Evolutionary conservation across 2,888 invertebrate genomes (phyloP), one percentile per base, ranked within the genome.

Genomic region (Eueremaeus valkanovi): DNA sequence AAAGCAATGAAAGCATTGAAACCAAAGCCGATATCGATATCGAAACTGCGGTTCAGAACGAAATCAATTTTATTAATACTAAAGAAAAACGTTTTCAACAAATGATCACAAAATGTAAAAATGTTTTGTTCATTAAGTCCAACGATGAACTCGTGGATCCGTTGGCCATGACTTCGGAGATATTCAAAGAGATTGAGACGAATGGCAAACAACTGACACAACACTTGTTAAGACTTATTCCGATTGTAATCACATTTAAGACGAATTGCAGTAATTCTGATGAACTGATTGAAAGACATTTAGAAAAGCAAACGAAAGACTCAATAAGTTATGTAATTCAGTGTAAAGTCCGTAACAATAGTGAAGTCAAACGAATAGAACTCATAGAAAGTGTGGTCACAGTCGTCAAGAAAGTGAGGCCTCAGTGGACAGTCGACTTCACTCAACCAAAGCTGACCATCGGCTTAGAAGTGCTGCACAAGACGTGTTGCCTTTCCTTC

Each of bases 51-150:
- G 80, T 84, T 49, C 82, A 82, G 73, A 81, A 80, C 45, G 83
- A 82, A 76, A 81, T 83, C 81, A 78, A 75, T 29, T 78, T 77
- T 16, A 70, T 83, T 8, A 81, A 81, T 75, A 72, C 80, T 79
- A 29, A 49, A 5, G 68, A 63, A 49, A 79, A 81, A 73, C 81
- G 84, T 76, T 85, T 85, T 76, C 88, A 92, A 85, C 89, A 88
- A 29, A 88, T 93, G 0, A 89, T 91, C 79, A 92, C 93, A 0
- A 91, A 91, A 73, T 90, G 91, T 0, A 90, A 89, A 70, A 94
- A 94, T 83, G 88, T 92, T 80, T 85, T 95, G 78, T 96, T 96
- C 81, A 92, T 96, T 78, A 88, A 88, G 82, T 91, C 92, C 0
- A 90, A 88, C 63, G 84, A 78, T 55, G 75, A 84, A 83, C 61